These are phyloP conservation scores for Nycticryphes semicollaris DNA, from an alignment of 2,113 vertebrate species.

Conservation along the genomic window DNA sequence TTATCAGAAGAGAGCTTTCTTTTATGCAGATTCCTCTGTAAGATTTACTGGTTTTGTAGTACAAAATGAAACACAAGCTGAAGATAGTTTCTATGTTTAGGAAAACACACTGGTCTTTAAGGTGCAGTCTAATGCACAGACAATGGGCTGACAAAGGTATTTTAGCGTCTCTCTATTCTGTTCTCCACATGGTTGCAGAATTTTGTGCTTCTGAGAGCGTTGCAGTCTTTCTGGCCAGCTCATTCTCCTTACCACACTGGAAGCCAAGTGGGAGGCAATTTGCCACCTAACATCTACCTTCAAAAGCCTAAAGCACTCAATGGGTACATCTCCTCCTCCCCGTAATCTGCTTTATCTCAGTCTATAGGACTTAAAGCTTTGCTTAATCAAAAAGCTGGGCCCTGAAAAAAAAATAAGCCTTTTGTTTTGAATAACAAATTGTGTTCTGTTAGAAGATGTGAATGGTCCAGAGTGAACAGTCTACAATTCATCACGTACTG, in stretches of 20 bases:
- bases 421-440: conserved; percentile 55
- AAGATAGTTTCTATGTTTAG: background rate
- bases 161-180: background rate
- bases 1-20: background rate
- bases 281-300: background rate
- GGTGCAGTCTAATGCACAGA: background rate
- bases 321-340: background rate
- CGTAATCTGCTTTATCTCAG: background rate
- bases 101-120: background rate
- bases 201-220: background rate
- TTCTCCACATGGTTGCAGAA: background rate
- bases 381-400: background rate
- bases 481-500: conserved; percentile 44
- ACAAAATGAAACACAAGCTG: background rate
- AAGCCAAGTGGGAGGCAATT: conserved; percentile 34
- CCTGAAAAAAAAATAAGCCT: background rate
- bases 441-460: conserved; percentile 48
- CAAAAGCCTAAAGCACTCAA: background rate
- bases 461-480: conserved; percentile 24
- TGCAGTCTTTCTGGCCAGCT: background rate
- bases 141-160: background rate
- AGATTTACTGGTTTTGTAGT: background rate
- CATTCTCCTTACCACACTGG: background rate
- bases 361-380: background rate
- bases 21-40: background rate